These are phyloP conservation scores for Phaetusa simplex DNA, from an alignment of 2,113 vertebrate genomes.

Conservation along the genomic window DNA sequence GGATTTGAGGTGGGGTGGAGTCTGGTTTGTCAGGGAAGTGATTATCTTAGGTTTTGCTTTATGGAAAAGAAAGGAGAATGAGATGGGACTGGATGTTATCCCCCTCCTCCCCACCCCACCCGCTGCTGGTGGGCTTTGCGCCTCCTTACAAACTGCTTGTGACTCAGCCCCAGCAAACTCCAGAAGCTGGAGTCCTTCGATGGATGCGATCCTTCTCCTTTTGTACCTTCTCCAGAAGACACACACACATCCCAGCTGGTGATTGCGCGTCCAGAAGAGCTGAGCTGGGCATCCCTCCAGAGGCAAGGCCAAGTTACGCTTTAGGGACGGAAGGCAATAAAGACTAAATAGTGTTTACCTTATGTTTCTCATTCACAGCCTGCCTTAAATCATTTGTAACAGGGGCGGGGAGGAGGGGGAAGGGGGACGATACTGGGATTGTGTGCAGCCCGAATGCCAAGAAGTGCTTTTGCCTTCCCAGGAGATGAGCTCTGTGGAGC, in stretches of 20 bases:
- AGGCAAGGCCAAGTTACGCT: neutral
- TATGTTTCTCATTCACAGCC: constrained; percentile 56
- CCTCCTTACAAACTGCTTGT: neutral
- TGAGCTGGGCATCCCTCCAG: constrained; percentile 30
- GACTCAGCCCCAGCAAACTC: neutral
- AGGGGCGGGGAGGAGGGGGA: neutral
- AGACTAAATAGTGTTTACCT: constrained; percentile 36
- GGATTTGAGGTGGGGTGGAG: neutral
- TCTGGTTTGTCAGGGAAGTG: neutral
- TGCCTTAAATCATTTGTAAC: constrained; percentile 45
- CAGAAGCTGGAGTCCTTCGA: constrained; percentile 9
- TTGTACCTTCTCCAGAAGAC: constrained; percentile 18
- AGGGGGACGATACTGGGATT: neutral
- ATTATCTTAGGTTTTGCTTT: neutral
- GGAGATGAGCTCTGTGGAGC: constrained; percentile 7
- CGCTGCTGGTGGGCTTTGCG: neutral
- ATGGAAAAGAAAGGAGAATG: neutral
- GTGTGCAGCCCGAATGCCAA: neutral
- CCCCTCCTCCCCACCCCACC: neutral
- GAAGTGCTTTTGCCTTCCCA: constrained; percentile 9
- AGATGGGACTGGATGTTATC: neutral
- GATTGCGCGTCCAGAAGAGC: neutral
- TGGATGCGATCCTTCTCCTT: neutral
- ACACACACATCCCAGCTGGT: neutral
- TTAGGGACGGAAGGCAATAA: neutral